Conservation (phyloP, 2,888 invertebrate genomes). For the Atethmia centrago region DNA sequence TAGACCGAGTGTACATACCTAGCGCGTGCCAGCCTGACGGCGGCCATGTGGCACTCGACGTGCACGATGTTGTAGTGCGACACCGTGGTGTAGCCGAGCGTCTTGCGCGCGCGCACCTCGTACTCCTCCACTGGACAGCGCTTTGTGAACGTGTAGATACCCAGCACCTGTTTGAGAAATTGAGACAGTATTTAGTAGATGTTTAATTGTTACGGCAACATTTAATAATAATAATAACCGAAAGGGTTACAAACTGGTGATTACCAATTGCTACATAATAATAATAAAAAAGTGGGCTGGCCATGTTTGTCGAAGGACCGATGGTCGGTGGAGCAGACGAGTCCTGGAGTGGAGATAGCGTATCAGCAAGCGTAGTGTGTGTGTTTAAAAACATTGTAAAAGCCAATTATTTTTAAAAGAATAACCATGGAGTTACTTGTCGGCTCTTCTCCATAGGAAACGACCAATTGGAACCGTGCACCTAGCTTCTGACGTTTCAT, state of each 20-base stretch:
- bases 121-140: constrained; percentile 98
- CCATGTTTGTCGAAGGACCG: no score
- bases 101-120: constrained; percentile 97
- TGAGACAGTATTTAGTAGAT: neutral
- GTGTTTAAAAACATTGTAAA: no score
- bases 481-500: no score
- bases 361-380: no score
- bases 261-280: neutral
- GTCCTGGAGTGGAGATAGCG: no score
- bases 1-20: constrained; percentile 71
- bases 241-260: neutral
- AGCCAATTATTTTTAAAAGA: no score
- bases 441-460: no score
- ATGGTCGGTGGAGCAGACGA: no score
- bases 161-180: constrained; percentile 92
- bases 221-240: neutral
- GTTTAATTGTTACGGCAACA: neutral
- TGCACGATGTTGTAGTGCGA: constrained; percentile 99
- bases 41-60: constrained; percentile 99
- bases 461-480: no score
- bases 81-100: constrained; percentile 97
- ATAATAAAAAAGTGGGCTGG: no score
- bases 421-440: no score
- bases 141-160: constrained; percentile 99
- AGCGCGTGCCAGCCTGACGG: constrained; percentile 93